Evolutionary conservation across 2,888 invertebrate genomes (phyloP).

Genomic region (Tipula vernalis): DNA sequence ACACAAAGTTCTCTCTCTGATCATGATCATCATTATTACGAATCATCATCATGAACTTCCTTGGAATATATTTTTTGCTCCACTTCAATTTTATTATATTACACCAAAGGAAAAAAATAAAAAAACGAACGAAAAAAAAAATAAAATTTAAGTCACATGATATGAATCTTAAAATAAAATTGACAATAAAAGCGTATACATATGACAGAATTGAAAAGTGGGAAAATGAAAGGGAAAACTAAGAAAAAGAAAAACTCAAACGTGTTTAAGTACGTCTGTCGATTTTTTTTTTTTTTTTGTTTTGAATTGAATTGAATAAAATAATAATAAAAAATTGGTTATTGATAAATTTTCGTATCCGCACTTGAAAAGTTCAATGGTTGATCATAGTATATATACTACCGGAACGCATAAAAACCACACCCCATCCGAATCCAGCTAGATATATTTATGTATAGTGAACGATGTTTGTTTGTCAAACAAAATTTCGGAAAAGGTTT

Average conservation of each 20-base stretch:
- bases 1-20: neutral
- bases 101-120: neutral
- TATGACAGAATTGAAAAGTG: slow-evolving; percentile 6
- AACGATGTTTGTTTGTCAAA: neutral
- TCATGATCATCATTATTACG: neutral
- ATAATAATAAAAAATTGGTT: slow-evolving; percentile 1
- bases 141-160: slow-evolving; percentile 6
- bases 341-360: slow-evolving; percentile 4
- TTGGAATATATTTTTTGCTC: neutral
- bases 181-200: slow-evolving; percentile 4
- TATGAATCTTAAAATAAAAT: slow-evolving; percentile 11
- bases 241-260: neutral
- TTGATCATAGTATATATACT: neutral
- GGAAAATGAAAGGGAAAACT: neutral
- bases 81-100: neutral
- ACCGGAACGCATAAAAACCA: neutral
- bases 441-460: neutral
- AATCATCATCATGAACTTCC: slow-evolving; percentile 7
- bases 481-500: neutral
- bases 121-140: neutral
- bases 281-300: neutral
- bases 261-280: slow-evolving; percentile 6
- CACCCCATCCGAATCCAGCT: neutral
- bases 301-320: neutral
- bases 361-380: neutral